phyloP scores from a whole-genome alignment of 2,113 vertebrate genomes.

The Myrmecobius fasciatus region DNA sequence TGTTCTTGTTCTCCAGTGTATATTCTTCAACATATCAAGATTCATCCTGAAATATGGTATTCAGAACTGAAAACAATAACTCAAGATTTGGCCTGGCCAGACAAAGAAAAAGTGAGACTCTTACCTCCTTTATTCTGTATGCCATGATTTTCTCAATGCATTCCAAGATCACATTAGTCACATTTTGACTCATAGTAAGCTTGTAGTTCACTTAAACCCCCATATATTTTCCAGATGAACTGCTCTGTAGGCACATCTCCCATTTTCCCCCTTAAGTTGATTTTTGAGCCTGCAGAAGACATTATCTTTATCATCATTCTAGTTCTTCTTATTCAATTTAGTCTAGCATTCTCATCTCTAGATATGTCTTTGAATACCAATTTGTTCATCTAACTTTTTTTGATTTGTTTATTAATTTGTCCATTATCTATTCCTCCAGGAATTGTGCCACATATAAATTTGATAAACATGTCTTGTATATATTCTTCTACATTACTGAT shows the following conservation, averaged over 20 bases:
- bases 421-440: too few species aligned
- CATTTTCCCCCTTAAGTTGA: neutral
- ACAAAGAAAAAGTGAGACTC: too few species aligned
- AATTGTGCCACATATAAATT: too few species aligned
- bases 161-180: neutral
- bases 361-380: too few species aligned
- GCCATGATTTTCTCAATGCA: neutral
- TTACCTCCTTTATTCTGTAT: neutral
- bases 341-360: too few species aligned
- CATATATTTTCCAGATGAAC: neutral
- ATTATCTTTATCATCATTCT: neutral
- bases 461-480: too few species aligned
- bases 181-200: too few species aligned
- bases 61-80: neutral
- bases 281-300: neutral
- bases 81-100: neutral
- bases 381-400: too few species aligned
- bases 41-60: neutral
- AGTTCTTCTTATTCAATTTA: too few species aligned
- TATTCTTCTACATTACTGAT: neutral
- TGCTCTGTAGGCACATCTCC: neutral
- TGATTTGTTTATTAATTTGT: too few species aligned
- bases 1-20: neutral
- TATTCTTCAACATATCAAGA: neutral
- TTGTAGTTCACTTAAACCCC: neutral